Evolutionary conservation across 2,797 vertebrate species (phyloP), one percentile per base, ranked within the genome.

Genomic region (Sebastes vulpes): DNA sequence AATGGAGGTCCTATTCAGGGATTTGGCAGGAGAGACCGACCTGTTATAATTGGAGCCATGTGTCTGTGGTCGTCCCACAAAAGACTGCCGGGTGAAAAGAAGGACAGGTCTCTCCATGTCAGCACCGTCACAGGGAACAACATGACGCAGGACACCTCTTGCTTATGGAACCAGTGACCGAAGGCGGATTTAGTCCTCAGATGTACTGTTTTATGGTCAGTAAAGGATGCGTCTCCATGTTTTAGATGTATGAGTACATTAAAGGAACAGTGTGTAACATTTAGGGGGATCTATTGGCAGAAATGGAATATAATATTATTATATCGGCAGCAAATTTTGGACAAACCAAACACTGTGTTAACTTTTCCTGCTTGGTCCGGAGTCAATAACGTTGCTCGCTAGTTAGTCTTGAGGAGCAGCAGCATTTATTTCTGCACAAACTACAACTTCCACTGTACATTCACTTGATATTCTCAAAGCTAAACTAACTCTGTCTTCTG

Each of bases 1-100:
- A 92, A 94, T 91, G 88, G 92, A 89, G 81, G 90, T 86, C 86
- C 90, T 87, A 89, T 92, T 93, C 93, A 93, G 79, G 71, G 81
- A 76, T 88, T 85, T 93, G 88, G 85, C 91, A 91, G 42, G 42
- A 7, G 82, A 79, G 73, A 20, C 50, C 21, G 53, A 84, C 66
- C 71, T 26, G 69, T 87, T 83, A 90, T 94, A 94, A 93, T 93
- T 94, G 93, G 84, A 86, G 73, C 78, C 66, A 61, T 81, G 87
- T 80, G 89, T 84, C 88, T 77, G 73, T 75, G 76, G 73, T 73
- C 29, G 20, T 83, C 80, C 65, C 78, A 89, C 84, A 90, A 90
- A 92, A 75, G 81, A 57, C 63, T 23, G 68, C 73, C 21, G 42
- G 75, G 58, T 71, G 58, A 87, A 79, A 86, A 65, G 79, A 88